Percentiles rank a stretch among this genome's conserved stretches.
Evolutionary conservation across 2,888 invertebrate genomes (phyloP).

Genomic region (Epinotia nisella): DNA sequence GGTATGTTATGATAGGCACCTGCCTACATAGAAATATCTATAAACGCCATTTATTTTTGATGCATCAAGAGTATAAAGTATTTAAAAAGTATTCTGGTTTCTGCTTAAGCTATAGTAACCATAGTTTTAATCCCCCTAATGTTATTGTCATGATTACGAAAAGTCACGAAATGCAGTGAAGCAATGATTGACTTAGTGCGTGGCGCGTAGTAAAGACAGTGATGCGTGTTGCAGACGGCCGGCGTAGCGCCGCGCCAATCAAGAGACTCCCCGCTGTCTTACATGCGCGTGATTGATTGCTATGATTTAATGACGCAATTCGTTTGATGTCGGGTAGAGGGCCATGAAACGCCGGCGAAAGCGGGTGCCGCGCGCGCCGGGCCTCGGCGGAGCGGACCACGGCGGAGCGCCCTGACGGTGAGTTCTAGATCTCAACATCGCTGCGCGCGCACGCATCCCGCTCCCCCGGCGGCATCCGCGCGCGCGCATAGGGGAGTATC

Average conservation of each 20-base stretch:
- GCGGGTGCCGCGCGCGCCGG: slow-evolving; percentile 50
- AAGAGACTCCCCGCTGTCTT: slow-evolving; percentile 47
- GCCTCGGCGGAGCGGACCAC: slow-evolving; percentile 53
- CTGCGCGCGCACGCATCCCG: slow-evolving; percentile 76
- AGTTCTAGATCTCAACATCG: slow-evolving; percentile 86
- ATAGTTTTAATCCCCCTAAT: background rate
- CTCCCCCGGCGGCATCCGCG: slow-evolving; percentile 63
- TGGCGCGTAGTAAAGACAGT: slow-evolving; percentile 16
- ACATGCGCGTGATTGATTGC: slow-evolving; percentile 51
- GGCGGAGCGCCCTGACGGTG: slow-evolving; percentile 67
- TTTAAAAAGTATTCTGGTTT: background rate
- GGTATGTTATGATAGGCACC: background rate
- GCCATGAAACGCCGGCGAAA: slow-evolving; percentile 58
- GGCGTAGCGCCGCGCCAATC: slow-evolving; percentile 36
- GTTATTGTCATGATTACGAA: slow-evolving; percentile 20
- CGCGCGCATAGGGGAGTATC: slow-evolving; percentile 84
- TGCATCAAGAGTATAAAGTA: background rate
- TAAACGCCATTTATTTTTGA: background rate
- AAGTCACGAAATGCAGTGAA: slow-evolving; percentile 24
- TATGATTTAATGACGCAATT: slow-evolving; percentile 55
- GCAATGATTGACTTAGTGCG: slow-evolving; percentile 18
- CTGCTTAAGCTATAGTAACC: background rate
- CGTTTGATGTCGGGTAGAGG: slow-evolving; percentile 69
- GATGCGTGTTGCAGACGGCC: slow-evolving; percentile 35
- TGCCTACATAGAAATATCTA: background rate